phyloP scores from a whole-genome alignment of 2,888 invertebrate genomes.

The Machimus rusticus region DNA sequence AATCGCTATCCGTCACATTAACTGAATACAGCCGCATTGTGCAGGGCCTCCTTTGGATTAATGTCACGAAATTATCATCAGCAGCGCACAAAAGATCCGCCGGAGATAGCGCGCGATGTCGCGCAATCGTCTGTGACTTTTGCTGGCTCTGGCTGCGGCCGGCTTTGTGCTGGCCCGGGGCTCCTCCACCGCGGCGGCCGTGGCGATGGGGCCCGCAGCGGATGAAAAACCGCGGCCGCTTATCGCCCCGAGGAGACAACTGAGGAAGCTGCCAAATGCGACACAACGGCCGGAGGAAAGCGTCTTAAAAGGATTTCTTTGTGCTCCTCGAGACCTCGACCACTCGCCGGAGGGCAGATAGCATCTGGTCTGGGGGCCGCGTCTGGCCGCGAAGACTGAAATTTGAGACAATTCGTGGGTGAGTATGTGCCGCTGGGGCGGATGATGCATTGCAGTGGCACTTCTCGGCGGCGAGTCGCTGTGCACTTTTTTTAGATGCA shows the following conservation, averaged over 20 bases:
- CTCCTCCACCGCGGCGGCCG: background rate
- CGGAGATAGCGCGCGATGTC: slow-evolving; percentile 49
- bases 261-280: slow-evolving; percentile 48
- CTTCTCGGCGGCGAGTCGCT: background rate
- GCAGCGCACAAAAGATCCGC: slow-evolving; percentile 51
- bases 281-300: slow-evolving; percentile 38
- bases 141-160: background rate
- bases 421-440: background rate
- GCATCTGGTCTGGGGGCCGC: background rate
- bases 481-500: background rate
- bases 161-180: background rate
- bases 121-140: slow-evolving; percentile 48
- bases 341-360: background rate
- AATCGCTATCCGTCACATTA: slow-evolving; percentile 43
- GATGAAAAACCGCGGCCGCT: slow-evolving; percentile 47
- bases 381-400: slow-evolving; percentile 39
- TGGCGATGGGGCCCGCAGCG: background rate
- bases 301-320: slow-evolving; percentile 52
- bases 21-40: slow-evolving; percentile 30
- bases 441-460: slow-evolving; percentile 25
- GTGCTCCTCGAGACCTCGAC: slow-evolving; percentile 44
- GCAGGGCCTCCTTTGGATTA: slow-evolving; percentile 47
- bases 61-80: slow-evolving; percentile 57
- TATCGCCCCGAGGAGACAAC: slow-evolving; percentile 41
- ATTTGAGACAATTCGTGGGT: slow-evolving; percentile 48